Conservation (phyloP, 1,140 invertebrate genomes). For the Archivesica marissinica region DNA sequence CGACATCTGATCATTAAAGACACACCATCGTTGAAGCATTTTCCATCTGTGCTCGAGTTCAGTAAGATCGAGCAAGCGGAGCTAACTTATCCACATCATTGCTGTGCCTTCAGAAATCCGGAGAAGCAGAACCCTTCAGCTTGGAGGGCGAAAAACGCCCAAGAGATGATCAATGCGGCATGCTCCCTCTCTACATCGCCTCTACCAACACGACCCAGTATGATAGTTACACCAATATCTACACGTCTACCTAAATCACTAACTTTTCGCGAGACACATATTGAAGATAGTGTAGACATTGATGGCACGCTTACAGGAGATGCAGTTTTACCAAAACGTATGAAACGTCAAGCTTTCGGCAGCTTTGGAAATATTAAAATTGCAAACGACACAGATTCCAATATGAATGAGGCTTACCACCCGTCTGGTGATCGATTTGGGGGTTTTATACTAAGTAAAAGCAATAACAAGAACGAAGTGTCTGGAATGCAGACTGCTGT, state of each 20-base stretch:
- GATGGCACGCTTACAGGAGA: neutral
- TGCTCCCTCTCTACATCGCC: conserved; percentile 66
- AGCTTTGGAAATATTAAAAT: neutral
- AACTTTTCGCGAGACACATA: neutral
- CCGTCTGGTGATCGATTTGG: neutral
- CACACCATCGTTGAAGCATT: conserved; percentile 89
- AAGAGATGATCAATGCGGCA: conserved; percentile 66
- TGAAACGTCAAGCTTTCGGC: neutral
- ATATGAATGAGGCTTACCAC: neutral
- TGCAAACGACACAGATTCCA: neutral
- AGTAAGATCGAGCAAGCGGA: conserved; percentile 85
- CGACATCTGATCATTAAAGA: conserved; percentile 89
- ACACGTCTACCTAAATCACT: neutral
- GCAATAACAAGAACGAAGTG: neutral
- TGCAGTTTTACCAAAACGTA: neutral
- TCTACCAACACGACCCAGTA: neutral
- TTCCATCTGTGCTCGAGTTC: conserved; percentile 93
- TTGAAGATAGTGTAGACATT: neutral
- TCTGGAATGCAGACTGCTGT: neutral
- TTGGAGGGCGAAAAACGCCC: conserved; percentile 79
- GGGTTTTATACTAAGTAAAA: neutral
- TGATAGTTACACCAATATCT: neutral
- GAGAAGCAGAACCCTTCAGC: conserved; percentile 89
- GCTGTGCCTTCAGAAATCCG: conserved; percentile 94
- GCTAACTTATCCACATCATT: conserved; percentile 94